phyloP scores from a whole-genome alignment of 2,797 vertebrate genomes.

The Momotus momota region DNA sequence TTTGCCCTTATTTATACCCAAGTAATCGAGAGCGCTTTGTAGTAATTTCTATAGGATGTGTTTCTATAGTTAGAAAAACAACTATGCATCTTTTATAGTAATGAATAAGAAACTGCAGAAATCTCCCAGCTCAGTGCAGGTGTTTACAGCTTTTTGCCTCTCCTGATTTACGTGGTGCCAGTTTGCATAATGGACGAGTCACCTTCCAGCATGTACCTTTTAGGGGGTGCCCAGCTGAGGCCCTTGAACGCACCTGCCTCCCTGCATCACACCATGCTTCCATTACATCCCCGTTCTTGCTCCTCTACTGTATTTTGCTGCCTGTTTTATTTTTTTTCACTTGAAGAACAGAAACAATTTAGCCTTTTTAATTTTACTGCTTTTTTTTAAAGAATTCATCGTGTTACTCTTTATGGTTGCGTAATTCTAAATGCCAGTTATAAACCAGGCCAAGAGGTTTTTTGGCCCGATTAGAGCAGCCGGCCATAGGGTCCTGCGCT shows the following conservation, averaged over 20 bases:
- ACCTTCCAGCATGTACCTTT: not conserved
- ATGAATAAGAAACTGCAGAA: not conserved
- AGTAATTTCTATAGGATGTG: not conserved
- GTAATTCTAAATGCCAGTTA: not conserved
- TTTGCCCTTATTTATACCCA: not conserved
- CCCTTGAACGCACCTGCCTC: conserved; percentile 1
- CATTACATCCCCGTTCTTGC: not conserved
- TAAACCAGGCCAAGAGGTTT: not conserved
- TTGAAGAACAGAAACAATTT: not conserved
- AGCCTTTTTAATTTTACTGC: not conserved
- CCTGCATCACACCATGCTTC: not conserved
- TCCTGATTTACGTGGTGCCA: not conserved
- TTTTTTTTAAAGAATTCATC: not conserved
- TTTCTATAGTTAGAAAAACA: conserved; percentile 7
- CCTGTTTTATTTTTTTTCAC: conserved; percentile 18
- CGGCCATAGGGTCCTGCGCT: not conserved
- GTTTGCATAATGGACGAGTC: not conserved
- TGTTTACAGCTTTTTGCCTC: not conserved
- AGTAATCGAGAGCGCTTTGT: not conserved
- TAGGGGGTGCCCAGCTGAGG: not conserved
- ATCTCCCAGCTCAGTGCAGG: not conserved
- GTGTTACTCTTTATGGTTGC: not conserved
- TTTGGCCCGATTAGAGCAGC: not conserved
- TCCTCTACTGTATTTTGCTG: not conserved
- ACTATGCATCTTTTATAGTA: not conserved